Percentiles rank a stretch among this genome's conserved stretches.
Conservation (phyloP, 2,888 invertebrate species). For the Tinea pellionella region DNA sequence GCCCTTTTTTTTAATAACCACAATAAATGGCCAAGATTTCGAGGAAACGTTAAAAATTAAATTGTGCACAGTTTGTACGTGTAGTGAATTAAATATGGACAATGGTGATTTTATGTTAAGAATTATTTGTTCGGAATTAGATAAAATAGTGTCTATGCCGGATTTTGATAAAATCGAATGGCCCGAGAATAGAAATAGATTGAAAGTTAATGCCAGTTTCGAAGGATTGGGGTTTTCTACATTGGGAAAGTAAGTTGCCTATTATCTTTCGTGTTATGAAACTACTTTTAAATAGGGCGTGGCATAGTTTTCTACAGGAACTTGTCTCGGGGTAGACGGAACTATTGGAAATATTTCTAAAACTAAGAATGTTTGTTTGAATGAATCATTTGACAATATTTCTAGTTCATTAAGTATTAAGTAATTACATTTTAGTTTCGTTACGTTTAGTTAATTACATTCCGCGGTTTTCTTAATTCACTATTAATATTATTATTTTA, state of each 20-base stretch:
- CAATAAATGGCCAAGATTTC: conserved; percentile 30
- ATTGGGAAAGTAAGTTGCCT: conserved; percentile 50
- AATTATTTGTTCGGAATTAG: conserved; percentile 53
- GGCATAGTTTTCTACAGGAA: too few relatives aligned
- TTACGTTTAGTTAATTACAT: too few relatives aligned
- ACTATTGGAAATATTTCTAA: too few relatives aligned
- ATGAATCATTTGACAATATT: too few relatives aligned
- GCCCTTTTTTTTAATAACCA: neutral
- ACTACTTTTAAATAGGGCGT: too few relatives aligned
- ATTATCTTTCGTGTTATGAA: neutral
- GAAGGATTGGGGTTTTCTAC: conserved; percentile 50
- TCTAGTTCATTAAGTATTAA: too few relatives aligned
- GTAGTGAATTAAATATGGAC: conserved; percentile 52
- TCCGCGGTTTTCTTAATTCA: too few relatives aligned
- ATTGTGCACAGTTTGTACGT: conserved; percentile 54
- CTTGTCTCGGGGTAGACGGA: too few relatives aligned
- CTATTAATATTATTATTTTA: too few relatives aligned
- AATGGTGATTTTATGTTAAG: conserved; percentile 34
- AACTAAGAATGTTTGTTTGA: too few relatives aligned
- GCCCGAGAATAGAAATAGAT: conserved; percentile 53
- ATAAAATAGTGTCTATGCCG: conserved; percentile 42
- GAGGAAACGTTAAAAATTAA: conserved; percentile 35
- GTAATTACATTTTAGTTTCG: too few relatives aligned
- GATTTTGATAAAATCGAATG: conserved; percentile 57
- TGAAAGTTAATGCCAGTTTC: conserved; percentile 53